Base-by-base conservation (phyloP, 1,140 invertebrate genomes). In the Spodoptera frugiperda region DNA sequence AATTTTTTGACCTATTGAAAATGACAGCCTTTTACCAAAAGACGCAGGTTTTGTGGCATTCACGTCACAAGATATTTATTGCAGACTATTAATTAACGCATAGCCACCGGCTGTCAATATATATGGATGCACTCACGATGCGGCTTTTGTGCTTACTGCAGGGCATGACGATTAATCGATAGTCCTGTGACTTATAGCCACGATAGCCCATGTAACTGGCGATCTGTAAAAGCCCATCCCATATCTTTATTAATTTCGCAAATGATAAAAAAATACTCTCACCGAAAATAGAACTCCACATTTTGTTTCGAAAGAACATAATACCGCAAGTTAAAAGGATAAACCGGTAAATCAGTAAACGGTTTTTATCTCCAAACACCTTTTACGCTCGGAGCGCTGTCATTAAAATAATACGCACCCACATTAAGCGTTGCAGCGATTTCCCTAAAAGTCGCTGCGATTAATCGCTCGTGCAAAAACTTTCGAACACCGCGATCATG, bases 381-480 rank as follows among this genome's bases (percentile, higher is more conserved):
- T 55, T 67, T 73, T 73, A 48, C 15, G 68, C 70, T 54, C 59
- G 59, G 14, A 65, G 76, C 76, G 57, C 55, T 72, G 57, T 78
- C 68, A 78, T 78, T 78, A 78, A 78, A 72, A 78, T 73, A 73
- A 78, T 78, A 73, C 30, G 72, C 72, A 49, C 48, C 21, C 57
- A 65, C 72, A 75, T 78, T 78, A 78, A 65, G 59, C 67, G 61
- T 63, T 72, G 68, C 53, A 51, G 76, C 73, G 59, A 73, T 81
- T 78, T 78, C 76, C 72, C 78, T 78, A 76, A 82, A 82, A 80
- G 79, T 75, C 53, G 76, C 61, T 55, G 73, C 78, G 55, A 81
- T 79, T 83, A 83, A 84, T 78, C 76, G 80, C 65, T 68, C 44
- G 55, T 51, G 78, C 78, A 84, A 84, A 84, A 84, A 84, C 73